Conservation (phyloP, 1,140 invertebrate genomes). For the Drosophila ficusphila region DNA sequence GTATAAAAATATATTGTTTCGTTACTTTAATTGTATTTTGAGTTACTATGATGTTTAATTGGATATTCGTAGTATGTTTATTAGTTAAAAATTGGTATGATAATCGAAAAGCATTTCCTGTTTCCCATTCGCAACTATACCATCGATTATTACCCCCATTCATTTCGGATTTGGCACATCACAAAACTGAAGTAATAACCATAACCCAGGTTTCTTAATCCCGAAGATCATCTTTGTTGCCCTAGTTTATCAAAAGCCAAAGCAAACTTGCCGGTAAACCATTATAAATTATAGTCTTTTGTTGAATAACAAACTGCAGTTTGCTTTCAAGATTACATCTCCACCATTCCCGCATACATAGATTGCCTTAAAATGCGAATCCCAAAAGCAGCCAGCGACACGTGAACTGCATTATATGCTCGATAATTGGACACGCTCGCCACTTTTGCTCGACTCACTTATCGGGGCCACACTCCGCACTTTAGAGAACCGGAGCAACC, state of each 20-base stretch:
- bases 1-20: too few relatives aligned
- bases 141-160: background rate
- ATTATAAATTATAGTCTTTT: conserved; percentile 13
- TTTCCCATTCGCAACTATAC: background rate
- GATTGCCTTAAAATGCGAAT: conserved; percentile 26
- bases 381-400: conserved; percentile 44
- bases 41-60: too few relatives aligned
- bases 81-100: too few relatives aligned
- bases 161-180: background rate
- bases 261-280: background rate
- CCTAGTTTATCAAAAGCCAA: conserved; percentile 6
- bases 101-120: too few relatives aligned
- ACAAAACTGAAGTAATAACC: background rate
- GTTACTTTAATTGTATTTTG: too few relatives aligned
- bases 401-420: conserved; percentile 74
- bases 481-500: conserved; percentile 20
- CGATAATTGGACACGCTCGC: conserved; percentile 78
- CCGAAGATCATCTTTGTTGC: background rate
- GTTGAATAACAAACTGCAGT: conserved; percentile 27
- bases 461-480: conserved; percentile 67
- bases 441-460: conserved; percentile 52
- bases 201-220: background rate
- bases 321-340: conserved; percentile 40
- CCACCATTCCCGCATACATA: conserved; percentile 12
- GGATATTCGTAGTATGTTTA: too few relatives aligned